Base-by-base conservation (phyloP, 2,797 vertebrate genomes). In the Centroberyx gerrardi region DNA sequence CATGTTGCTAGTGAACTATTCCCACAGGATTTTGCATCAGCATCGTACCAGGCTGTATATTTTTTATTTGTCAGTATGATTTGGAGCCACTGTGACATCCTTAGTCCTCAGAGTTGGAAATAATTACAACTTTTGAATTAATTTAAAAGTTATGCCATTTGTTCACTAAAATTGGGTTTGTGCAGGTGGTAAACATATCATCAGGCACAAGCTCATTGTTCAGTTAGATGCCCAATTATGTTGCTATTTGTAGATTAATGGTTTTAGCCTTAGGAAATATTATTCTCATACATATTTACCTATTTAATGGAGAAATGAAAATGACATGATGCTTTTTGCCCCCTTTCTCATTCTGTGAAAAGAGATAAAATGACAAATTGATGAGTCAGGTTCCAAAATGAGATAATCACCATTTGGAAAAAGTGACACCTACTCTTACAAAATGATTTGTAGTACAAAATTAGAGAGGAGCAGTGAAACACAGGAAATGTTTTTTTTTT, bases 181-280 rank as follows among this genome's bases (percentile, higher is more conserved):
- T 76, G 75, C 83, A 88, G 81, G 86, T 87, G 87, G 78, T 78
- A 78, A 66, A 79, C 46, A 28, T 49, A 75, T 58, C 65, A 74
- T 81, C 55, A 69, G 62, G 72, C 67, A 59, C 38, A 68, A 62
- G 71, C 63, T 80, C 38, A 78, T 72, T 72, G 60, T 74, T 84
- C 74, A 90, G 77, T 90, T 84, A 83, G 52, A 81, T 62, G 33
- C 55, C 80, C 81, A 82, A 83, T 90, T 88, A 88, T 78, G 27
- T 76, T 77, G 51, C 46, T 73, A 76, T 82, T 82, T 80, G 17
- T 82, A 40, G 60, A 75, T 51, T 61, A 69, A 81, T 85, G 18
- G 29, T 87, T 81, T 68, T 38, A 75, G 70, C 69, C 40, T 29
- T 40, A 54, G 49, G 40, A 44, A 66, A 60, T 72, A 73, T 80